These are phyloP conservation scores for Acronicta leporina DNA, from an alignment of 2,888 invertebrate genomes.

Conservation along the genomic window DNA sequence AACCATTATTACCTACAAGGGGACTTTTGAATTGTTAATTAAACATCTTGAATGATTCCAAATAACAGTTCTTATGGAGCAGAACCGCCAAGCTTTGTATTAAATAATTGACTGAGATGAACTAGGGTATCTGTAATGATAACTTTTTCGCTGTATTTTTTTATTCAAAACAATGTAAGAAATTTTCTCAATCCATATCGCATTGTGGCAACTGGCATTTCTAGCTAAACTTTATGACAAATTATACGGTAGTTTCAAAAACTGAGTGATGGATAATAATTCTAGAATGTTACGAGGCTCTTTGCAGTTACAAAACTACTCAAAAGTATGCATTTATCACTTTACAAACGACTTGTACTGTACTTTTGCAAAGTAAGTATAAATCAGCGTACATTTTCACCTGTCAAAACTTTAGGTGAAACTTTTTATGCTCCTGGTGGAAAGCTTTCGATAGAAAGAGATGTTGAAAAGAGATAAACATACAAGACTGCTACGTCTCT, in stretches of 20 bases:
- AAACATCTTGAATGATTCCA: too few relatives aligned
- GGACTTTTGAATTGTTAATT: too few relatives aligned
- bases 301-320: conserved; percentile 19
- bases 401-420: conserved; percentile 11
- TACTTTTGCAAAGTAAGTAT: conserved; percentile 5
- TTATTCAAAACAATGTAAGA: too few relatives aligned
- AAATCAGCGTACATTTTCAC: conserved; percentile 23
- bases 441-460: conserved; percentile 51
- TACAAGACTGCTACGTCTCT: conserved; percentile 33
- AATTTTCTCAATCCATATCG: too few relatives aligned
- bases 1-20: too few relatives aligned
- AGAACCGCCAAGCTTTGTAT: too few relatives aligned
- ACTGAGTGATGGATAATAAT: conserved; percentile 2
- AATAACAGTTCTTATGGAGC: too few relatives aligned
- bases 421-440: conserved; percentile 47
- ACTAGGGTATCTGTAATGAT: too few relatives aligned
- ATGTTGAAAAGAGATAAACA: conserved; percentile 61
- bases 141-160: too few relatives aligned
- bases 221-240: background rate
- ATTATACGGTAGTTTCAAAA: background rate
- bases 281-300: conserved; percentile 1
- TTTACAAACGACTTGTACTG: conserved; percentile 10
- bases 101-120: too few relatives aligned
- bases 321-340: conserved; percentile 22
- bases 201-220: background rate